These are phyloP conservation scores for Halcyon leucocephala DNA, from an alignment of 2,797 vertebrate genomes.

Conservation along the genomic window DNA sequence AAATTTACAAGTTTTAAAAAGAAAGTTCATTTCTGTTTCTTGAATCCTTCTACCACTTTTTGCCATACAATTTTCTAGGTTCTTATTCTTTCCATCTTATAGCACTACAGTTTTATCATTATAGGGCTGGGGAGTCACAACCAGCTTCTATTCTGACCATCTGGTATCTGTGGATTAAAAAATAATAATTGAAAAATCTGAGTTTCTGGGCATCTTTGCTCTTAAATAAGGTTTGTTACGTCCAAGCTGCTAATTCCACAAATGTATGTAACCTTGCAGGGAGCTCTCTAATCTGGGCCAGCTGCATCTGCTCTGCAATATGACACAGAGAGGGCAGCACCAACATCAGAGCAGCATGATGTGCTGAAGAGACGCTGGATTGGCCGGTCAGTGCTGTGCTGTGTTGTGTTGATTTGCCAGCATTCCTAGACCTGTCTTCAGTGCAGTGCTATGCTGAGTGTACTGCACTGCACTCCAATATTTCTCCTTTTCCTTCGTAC, in stretches of 20 bases:
- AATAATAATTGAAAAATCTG: background rate
- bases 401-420: background rate
- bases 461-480: background rate
- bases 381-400: too few relatives aligned
- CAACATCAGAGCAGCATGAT: background rate
- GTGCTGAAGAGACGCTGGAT: background rate
- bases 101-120: background rate
- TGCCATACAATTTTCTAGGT: background rate
- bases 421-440: background rate
- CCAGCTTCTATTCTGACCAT: background rate
- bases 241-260: background rate
- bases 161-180: background rate
- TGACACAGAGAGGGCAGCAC: accelerated
- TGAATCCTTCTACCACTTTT: background rate
- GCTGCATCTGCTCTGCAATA: background rate
- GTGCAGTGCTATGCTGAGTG: background rate
- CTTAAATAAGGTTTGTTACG: background rate
- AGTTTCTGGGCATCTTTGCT: background rate
- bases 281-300: background rate
- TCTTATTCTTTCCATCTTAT: background rate
- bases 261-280: background rate
- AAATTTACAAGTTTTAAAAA: background rate
- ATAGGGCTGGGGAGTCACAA: background rate
- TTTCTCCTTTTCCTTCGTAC: background rate
- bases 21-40: background rate